phyloP scores from a whole-genome alignment of 2,888 invertebrate species.

The Drosophila phalerata region DNA sequence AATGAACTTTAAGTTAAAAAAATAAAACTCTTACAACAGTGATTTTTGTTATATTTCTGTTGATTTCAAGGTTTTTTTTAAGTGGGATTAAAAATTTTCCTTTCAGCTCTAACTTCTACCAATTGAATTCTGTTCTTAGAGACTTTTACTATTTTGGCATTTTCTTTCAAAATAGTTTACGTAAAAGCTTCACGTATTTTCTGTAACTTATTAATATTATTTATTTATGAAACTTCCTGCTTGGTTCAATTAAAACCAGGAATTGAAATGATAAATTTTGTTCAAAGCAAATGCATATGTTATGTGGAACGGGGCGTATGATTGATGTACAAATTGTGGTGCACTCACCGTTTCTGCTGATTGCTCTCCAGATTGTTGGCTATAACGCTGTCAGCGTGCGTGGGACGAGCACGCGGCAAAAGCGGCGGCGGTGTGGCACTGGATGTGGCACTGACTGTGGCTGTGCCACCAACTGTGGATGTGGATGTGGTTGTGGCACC shows the following conservation, averaged over 20 bases:
- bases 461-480: constrained; percentile 67
- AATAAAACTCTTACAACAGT: no score
- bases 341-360: constrained; percentile 75
- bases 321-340: constrained; percentile 52
- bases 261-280: neutral
- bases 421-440: constrained; percentile 83
- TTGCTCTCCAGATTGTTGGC: constrained; percentile 81
- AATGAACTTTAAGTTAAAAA: no score
- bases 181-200: no score
- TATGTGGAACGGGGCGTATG: constrained; percentile 56
- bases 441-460: constrained; percentile 21
- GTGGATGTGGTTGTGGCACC: constrained; percentile 42
- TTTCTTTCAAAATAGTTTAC: no score
- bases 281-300: constrained; percentile 7
- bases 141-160: no score
- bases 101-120: no score
- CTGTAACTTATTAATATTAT: neutral
- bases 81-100: no score
- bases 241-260: constrained; percentile 5
- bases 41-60: no score
- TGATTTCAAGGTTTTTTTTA: no score
- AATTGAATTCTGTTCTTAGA: neutral
- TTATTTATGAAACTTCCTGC: neutral
- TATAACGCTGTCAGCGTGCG: constrained; percentile 67
- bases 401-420: constrained; percentile 82